phyloP scores from a whole-genome alignment of 2,113 vertebrate species.

The Hippoglossus stenolepis region DNA sequence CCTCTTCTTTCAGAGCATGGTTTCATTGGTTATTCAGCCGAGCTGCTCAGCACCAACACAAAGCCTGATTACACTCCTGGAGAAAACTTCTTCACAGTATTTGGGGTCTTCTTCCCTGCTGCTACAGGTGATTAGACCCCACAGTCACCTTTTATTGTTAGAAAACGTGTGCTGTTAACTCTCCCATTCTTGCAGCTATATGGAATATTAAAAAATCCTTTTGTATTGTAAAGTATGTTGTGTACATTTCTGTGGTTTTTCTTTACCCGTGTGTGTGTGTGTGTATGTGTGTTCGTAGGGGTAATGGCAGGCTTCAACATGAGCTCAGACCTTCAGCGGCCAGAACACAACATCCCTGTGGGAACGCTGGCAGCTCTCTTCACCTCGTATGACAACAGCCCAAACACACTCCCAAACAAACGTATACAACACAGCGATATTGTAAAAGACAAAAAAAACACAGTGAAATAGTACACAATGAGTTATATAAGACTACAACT shows the following conservation, averaged over 20 bases:
- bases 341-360: constrained; percentile 91
- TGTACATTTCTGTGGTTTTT: constrained; percentile 51
- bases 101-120: constrained; percentile 97
- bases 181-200: not conserved
- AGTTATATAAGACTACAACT: not conserved
- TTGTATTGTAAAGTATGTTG: constrained; percentile 7
- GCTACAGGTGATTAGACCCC: constrained; percentile 88
- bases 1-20: constrained; percentile 85
- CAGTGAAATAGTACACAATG: not conserved
- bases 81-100: constrained; percentile 96
- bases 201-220: constrained; percentile 2
- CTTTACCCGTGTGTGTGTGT: constrained; percentile 9
- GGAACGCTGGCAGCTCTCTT: constrained; percentile 94
- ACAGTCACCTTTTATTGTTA: not conserved
- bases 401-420: not conserved
- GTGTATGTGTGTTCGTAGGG: constrained; percentile 81
- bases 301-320: constrained; percentile 99
- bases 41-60: constrained; percentile 87
- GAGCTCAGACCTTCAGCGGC: constrained; percentile 94
- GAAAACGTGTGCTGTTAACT: not conserved
- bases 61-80: constrained; percentile 91
- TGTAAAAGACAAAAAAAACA: not conserved
- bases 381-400: constrained; percentile 88
- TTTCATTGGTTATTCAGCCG: constrained; percentile 90
- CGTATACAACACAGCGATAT: not conserved